phyloP scores from a whole-genome alignment of 2,888 invertebrate species.

The Agrochola circellaris region DNA sequence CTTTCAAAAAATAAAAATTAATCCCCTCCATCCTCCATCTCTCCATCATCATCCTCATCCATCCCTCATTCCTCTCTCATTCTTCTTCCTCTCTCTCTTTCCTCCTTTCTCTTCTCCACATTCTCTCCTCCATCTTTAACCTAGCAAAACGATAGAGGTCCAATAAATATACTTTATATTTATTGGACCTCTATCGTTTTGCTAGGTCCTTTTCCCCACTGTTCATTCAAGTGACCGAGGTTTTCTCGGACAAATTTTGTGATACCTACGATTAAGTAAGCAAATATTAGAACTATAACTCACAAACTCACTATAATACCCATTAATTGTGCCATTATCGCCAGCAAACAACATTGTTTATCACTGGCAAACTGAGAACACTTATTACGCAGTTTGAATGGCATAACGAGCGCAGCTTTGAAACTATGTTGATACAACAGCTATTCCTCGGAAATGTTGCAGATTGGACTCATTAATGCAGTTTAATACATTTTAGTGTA shows the following conservation, averaged over 20 bases:
- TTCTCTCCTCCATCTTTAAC: no score
- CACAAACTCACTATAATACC: neutral
- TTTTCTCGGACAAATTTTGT: neutral
- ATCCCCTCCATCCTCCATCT: no score
- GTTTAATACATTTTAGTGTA: conserved; percentile 11
- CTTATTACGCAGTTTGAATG: conserved; percentile 16
- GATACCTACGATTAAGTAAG: neutral
- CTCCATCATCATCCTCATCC: no score
- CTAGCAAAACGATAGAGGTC: no score
- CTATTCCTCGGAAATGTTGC: conserved; percentile 20
- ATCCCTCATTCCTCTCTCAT: no score
- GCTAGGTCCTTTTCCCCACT: neutral
- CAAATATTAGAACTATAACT: neutral
- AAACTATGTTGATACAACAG: conserved; percentile 28
- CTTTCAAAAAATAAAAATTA: neutral
- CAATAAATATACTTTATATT: no score
- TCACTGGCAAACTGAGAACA: conserved; percentile 22
- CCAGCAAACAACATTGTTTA: conserved; percentile 28
- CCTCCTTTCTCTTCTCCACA: no score
- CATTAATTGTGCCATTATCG: conserved; percentile 21
- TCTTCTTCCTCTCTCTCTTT: no score
- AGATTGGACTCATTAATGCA: conserved; percentile 19
- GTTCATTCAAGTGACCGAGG: neutral
- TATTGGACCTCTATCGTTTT: neutral
- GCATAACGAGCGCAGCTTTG: neutral